Evolutionary conservation across 1,140 invertebrate genomes (phyloP).

Genomic region (Atta colombica): DNA sequence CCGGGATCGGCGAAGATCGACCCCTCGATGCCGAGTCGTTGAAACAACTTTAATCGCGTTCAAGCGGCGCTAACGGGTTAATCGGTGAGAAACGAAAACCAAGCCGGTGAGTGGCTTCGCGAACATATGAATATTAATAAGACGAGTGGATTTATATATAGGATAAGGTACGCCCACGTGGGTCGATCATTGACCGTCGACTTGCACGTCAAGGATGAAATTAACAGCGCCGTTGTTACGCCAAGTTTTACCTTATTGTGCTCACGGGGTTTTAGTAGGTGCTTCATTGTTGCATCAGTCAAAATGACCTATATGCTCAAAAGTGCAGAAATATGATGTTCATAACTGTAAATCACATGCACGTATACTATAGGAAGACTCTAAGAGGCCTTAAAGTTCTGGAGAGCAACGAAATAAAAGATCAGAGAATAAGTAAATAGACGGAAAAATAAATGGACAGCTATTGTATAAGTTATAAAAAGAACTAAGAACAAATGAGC

Average conservation of each 20-base stretch:
- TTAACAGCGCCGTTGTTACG: constrained; percentile 43
- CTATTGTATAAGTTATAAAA: not conserved
- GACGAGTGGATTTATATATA: constrained; percentile 30
- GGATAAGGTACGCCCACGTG: constrained; percentile 50
- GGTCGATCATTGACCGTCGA: constrained; percentile 10
- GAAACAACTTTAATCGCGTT: not conserved
- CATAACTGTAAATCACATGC: constrained; percentile 47
- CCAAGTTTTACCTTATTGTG: constrained; percentile 36
- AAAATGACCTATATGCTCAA: constrained; percentile 37
- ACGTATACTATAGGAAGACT: not conserved
- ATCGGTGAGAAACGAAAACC: constrained; percentile 27
- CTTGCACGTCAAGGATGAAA: constrained; percentile 17
- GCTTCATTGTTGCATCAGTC: constrained; percentile 31
- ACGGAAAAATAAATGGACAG: too few relatives aligned
- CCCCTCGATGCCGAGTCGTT: constrained; percentile 18
- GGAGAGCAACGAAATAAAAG: constrained; percentile 45
- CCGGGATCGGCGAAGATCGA: constrained; percentile 25
- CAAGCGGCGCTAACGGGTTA: constrained; percentile 29
- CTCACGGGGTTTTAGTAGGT: constrained; percentile 30
- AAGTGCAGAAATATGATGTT: constrained; percentile 42
- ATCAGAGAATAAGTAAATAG: not conserved
- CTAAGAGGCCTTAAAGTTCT: constrained; percentile 28
- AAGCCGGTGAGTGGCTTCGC: not conserved
- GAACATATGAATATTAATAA: constrained; percentile 62
- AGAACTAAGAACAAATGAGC: too few relatives aligned